Percentiles rank a stretch among this genome's conserved stretches.
phyloP scores from a whole-genome alignment of 2,797 vertebrate species.

The Enteromius paludinosus region DNA sequence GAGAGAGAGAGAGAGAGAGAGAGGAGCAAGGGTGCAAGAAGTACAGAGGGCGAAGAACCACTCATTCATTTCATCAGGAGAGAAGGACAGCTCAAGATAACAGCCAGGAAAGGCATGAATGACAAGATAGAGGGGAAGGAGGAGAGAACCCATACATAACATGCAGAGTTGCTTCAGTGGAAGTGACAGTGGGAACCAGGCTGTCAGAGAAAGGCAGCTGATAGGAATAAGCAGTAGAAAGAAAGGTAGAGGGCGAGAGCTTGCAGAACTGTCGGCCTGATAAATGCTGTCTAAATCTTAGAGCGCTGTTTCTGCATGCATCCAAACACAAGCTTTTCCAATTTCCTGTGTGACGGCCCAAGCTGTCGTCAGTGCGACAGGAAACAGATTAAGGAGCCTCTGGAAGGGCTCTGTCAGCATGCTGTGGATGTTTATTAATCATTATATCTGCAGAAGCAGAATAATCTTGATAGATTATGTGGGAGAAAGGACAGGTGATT shows the following conservation, averaged over 20 bases:
- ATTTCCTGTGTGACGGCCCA: conserved; percentile 56
- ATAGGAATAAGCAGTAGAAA: conserved; percentile 15
- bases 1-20: neutral
- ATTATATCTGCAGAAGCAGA: conserved; percentile 52
- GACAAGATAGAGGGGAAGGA: conserved; percentile 14
- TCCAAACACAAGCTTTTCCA: conserved; percentile 50
- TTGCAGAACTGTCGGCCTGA: conserved; percentile 44
- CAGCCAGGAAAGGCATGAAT: conserved; percentile 6
- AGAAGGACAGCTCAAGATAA: conserved; percentile 10
- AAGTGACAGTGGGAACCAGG: conserved; percentile 22
- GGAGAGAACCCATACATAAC: conserved; percentile 19
- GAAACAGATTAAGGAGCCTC: conserved; percentile 54
- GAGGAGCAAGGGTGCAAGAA: conserved; percentile 1
- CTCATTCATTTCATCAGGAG: conserved; percentile 3
- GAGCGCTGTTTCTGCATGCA: conserved; percentile 15
- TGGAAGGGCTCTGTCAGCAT: conserved; percentile 49
- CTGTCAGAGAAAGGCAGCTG: conserved; percentile 42
- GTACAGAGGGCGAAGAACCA: conserved; percentile 1
- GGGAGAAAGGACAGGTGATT: conserved; percentile 42
- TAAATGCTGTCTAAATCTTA: conserved; percentile 47
- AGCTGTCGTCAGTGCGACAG: conserved; percentile 45
- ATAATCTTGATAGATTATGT: conserved; percentile 44
- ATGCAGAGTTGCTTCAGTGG: conserved; percentile 13
- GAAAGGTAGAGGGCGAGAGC: conserved; percentile 3
- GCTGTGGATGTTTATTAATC: conserved; percentile 58